Conservation (phyloP, 2,888 invertebrate species). For the Ormyrus rosae region DNA sequence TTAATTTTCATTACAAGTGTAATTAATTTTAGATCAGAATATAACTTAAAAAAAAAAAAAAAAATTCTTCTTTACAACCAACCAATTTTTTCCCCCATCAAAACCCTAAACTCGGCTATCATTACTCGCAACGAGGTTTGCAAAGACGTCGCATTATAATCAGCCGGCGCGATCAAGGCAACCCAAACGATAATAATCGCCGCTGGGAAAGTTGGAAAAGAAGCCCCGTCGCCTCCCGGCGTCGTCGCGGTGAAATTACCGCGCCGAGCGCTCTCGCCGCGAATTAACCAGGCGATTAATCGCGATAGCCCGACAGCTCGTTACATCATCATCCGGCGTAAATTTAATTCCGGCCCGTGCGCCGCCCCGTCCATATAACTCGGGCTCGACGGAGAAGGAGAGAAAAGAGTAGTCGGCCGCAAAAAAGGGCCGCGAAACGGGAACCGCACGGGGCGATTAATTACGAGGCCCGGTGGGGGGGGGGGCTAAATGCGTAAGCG, state of each 20-base stretch:
- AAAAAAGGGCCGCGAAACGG: not conserved
- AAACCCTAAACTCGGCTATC: no score
- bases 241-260: not conserved
- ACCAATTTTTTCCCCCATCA: no score
- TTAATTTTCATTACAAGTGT: no score
- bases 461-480: not conserved
- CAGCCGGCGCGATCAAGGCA: no score
- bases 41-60: no score
- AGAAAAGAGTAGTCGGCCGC: not conserved
- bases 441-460: slow-evolving; percentile 31
- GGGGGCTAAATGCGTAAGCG: slow-evolving; percentile 32
- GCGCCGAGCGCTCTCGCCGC: not conserved
- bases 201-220: no score
- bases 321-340: slow-evolving; percentile 43
- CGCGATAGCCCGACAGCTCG: slow-evolving; percentile 27
- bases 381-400: not conserved
- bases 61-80: no score
- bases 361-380: not conserved
- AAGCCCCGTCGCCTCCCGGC: no score
- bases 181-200: no score
- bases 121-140: no score
- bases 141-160: no score
- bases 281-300: slow-evolving; percentile 42
- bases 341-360: slow-evolving; percentile 21
- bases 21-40: no score